phyloP scores from a whole-genome alignment of 2,113 vertebrate genomes.

The Antechinus flavipes region DNA sequence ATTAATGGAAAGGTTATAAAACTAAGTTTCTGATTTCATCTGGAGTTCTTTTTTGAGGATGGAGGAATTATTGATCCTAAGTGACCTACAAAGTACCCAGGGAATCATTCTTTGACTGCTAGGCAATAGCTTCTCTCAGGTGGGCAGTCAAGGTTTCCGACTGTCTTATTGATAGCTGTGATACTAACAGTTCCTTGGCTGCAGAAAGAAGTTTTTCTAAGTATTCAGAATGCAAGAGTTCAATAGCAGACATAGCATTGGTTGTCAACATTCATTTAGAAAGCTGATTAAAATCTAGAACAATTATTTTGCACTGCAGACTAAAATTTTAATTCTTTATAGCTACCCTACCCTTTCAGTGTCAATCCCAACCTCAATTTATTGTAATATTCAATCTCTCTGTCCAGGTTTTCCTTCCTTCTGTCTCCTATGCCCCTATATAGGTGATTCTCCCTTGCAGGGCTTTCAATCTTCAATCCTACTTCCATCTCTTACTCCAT shows the following conservation, averaged over 20 bases:
- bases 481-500: neutral
- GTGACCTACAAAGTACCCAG: neutral
- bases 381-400: neutral
- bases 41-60: neutral
- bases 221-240: constrained; percentile 44
- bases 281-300: constrained; percentile 52
- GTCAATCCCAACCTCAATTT: neutral
- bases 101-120: neutral
- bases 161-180: neutral
- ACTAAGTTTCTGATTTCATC: neutral
- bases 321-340: neutral
- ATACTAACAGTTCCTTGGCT: constrained; percentile 16
- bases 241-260: constrained; percentile 21
- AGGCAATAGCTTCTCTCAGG: neutral
- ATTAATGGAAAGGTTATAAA: neutral
- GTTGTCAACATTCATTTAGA: constrained; percentile 43
- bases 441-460: neutral
- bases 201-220: constrained; percentile 36
- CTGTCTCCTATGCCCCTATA: neutral
- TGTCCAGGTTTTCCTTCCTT: neutral
- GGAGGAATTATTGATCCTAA: neutral
- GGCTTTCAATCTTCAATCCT: neutral
- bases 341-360: neutral
- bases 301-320: neutral
- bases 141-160: neutral